Evolutionary conservation across 1,140 invertebrate genomes (phyloP).

Genomic region (Rhopalosiphum padi): DNA sequence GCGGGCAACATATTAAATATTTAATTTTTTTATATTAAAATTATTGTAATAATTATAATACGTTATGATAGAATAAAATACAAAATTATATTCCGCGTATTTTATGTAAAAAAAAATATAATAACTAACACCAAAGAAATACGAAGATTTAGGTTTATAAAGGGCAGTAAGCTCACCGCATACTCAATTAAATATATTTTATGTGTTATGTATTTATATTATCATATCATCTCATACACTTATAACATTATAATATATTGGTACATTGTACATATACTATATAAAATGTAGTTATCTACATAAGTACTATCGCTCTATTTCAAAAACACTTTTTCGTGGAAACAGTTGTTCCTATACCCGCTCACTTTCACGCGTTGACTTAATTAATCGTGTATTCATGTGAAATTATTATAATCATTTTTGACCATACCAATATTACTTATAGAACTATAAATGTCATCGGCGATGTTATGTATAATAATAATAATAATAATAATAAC

Average conservation of each 20-base stretch:
- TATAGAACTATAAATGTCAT: slow-evolving; percentile 28
- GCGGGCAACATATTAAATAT: not conserved
- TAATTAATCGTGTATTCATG: not conserved
- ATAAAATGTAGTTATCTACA: not conserved
- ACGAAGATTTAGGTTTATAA: not conserved
- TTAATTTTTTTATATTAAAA: not conserved
- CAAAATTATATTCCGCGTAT: not conserved
- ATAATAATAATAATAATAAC: not conserved
- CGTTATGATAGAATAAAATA: not conserved
- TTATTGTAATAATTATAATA: not conserved
- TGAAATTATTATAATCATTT: not conserved
- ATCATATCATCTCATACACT: not conserved
- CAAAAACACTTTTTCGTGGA: not conserved
- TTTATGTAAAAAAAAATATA: not conserved
- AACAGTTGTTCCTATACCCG: not conserved
- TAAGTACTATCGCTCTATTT: not conserved
- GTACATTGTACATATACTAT: not conserved
- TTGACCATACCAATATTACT: not conserved
- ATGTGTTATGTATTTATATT: not conserved
- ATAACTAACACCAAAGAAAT: not conserved
- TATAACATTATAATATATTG: not conserved
- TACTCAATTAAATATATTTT: not conserved
- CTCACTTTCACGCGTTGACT: not conserved
- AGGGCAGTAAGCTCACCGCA: not conserved
- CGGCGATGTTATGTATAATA: not conserved